Conservation (phyloP, 2,888 invertebrate genomes). For the Cotesia congregata region DNA sequence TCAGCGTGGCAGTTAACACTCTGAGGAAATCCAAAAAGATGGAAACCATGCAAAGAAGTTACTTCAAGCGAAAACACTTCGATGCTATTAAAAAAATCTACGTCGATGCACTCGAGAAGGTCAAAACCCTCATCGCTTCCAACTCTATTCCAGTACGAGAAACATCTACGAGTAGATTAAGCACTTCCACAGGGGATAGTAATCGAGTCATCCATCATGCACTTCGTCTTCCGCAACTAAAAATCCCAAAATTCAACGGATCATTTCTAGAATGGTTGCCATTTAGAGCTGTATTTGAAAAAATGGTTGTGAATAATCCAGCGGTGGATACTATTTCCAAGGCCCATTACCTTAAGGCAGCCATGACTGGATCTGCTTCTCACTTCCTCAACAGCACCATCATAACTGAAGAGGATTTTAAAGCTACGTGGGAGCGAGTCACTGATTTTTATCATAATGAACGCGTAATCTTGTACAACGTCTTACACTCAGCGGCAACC, state of each 20-base stretch:
- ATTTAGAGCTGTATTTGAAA: constrained; percentile 27
- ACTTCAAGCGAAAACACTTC: background rate
- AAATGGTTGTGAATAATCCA: constrained; percentile 13
- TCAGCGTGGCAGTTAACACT: background rate
- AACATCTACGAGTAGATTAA: background rate
- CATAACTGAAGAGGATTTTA: constrained; percentile 32
- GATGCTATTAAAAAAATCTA: background rate
- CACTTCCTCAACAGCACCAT: constrained; percentile 31
- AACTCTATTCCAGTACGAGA: background rate
- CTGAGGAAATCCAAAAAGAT: background rate
- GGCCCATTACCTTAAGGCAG: constrained; percentile 33
- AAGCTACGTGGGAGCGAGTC: constrained; percentile 35
- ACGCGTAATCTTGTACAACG: no score
- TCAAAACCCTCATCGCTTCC: background rate
- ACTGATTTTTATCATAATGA: background rate
- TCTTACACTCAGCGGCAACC: no score
- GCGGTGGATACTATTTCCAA: background rate
- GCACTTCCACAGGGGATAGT: background rate
- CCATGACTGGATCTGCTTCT: constrained; percentile 33
- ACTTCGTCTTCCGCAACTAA: background rate
- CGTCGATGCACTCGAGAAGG: background rate
- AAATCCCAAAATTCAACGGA: constrained; percentile 22
- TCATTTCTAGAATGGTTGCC: constrained; percentile 23
- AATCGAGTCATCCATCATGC: background rate
- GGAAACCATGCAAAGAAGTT: background rate